Evolutionary conservation across 30 jellyfish, hydroid and myxozoan genomes (phyloP), one percentile per base, ranked within the genome.

Genomic region (Aurelia aurita complex sp. Pacific): DNA sequence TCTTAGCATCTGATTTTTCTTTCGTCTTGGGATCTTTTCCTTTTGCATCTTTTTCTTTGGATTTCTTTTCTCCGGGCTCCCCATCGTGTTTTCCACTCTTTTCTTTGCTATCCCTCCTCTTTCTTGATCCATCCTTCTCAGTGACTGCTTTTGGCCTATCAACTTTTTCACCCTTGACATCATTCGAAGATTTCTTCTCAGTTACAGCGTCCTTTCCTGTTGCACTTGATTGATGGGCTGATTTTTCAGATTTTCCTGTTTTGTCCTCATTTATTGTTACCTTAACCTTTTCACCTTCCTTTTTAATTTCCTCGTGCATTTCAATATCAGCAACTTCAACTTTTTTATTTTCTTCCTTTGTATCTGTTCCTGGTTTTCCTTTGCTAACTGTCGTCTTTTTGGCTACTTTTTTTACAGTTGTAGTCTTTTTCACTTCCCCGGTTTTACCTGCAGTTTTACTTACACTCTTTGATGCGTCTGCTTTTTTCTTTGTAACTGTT

Each of bases 81-180:
- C 88, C 94, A 73, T 88, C 89, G 2, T 64, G 79, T 69, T 73
- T 91, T 34, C 83, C 57, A 5, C 36, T 83, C 34, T 77, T 85
- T 63, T 65, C 91, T 43, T 73, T 68, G 38, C 4, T 65, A 32
- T 85, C 96, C 66, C 89, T 85, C 40, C 86, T 75, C 69, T 82
- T 85, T 68, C 87, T 77, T 3, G 77, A 43, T 3, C 40, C 77
- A 10, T 77, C 87, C 52, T 82, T 69, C 14, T 75, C 91, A 16
- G 53, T 50, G 5, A 33, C 64, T 9, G 63, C 50, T 34, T 82
- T 75, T 4, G 85, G 11, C 72, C 60, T 67, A 46, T n/a, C 74
- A 19, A 51, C 71, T 75, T 36, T 69, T 10, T 82, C 85, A 38
- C 71, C 16, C 71, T 82, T 82, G 14, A 70, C 91, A n/a, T 82